Percentiles rank a stretch among this genome's conserved stretches.
Evolutionary conservation across 2,113 vertebrate species (phyloP).

Genomic region (Euleptes europaea): DNA sequence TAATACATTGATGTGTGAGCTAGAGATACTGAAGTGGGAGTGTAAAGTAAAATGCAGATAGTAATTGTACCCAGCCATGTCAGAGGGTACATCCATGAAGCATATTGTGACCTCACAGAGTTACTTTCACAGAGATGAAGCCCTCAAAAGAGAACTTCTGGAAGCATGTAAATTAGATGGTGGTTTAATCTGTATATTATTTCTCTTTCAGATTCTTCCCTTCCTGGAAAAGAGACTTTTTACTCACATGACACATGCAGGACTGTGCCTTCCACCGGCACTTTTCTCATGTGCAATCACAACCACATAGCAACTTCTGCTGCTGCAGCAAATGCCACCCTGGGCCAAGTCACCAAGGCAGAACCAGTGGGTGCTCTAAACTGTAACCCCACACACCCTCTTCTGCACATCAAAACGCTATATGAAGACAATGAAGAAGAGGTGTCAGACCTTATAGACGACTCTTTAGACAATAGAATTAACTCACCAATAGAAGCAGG

Average conservation of each 20-base stretch:
- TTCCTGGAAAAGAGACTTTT: slow-evolving; percentile 71
- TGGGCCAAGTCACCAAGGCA: slow-evolving; percentile 66
- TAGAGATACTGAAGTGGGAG: background rate
- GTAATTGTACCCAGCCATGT: background rate
- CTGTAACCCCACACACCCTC: slow-evolving; percentile 75
- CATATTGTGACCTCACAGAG: background rate
- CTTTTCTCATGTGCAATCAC: slow-evolving; percentile 76
- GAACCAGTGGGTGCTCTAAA: slow-evolving; percentile 74
- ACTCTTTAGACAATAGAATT: slow-evolving; percentile 62
- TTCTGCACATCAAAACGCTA: slow-evolving; percentile 80
- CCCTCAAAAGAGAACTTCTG: background rate
- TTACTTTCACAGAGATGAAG: background rate
- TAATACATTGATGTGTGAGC: background rate
- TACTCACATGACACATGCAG: slow-evolving; percentile 72
- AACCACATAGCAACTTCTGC: slow-evolving; percentile 59
- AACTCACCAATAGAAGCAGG: slow-evolving; percentile 61
- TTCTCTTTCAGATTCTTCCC: slow-evolving; percentile 72
- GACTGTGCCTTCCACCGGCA: slow-evolving; percentile 63
- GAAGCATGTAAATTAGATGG: background rate
- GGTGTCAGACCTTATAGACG: slow-evolving; percentile 62
- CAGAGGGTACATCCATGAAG: background rate
- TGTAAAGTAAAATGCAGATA: background rate
- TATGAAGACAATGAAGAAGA: slow-evolving; percentile 79
- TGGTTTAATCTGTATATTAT: slow-evolving; percentile 17
- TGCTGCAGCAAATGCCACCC: slow-evolving; percentile 57